Percentiles rank a stretch among this genome's conserved stretches.
Conservation (phyloP, 2,113 vertebrate species). For the Ranitomeya imitator region DNA sequence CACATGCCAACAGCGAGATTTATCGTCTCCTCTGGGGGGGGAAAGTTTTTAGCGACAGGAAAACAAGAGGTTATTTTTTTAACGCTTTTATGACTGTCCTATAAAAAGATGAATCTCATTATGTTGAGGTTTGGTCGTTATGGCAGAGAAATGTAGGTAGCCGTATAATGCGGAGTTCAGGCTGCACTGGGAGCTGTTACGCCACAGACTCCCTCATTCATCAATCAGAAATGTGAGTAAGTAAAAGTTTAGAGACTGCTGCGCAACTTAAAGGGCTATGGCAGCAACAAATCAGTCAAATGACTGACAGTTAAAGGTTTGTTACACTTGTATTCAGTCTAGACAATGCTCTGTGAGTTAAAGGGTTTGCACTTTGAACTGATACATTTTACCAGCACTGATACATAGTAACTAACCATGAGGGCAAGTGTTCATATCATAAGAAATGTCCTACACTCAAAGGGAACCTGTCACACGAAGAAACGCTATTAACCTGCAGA, state of each 20-base stretch:
- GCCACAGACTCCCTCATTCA: background rate
- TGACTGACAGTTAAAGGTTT: too few relatives aligned
- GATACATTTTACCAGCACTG: too few relatives aligned
- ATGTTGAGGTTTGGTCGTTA: background rate
- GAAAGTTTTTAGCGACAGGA: conserved; percentile 14
- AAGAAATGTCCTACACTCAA: too few relatives aligned
- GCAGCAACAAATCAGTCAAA: background rate
- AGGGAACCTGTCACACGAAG: too few relatives aligned
- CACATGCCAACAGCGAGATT: conserved; percentile 4
- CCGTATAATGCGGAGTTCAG: background rate
- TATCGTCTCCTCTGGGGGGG: background rate
- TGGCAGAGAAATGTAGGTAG: background rate
- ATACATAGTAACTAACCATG: too few relatives aligned
- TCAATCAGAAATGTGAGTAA: background rate
- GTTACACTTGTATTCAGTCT: too few relatives aligned
- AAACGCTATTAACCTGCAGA: too few relatives aligned
- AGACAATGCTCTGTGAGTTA: too few relatives aligned
- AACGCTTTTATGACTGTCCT: conserved; percentile 18
- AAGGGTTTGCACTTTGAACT: too few relatives aligned
- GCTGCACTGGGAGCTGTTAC: background rate
- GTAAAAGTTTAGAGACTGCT: background rate
- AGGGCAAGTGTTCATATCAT: too few relatives aligned
- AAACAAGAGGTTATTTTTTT: conserved; percentile 25
- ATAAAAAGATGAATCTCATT: conserved; percentile 43
- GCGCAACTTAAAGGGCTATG: background rate